Evolutionary conservation across 1,140 invertebrate genomes (phyloP).

Genomic region (Drosophila grimshawi): DNA sequence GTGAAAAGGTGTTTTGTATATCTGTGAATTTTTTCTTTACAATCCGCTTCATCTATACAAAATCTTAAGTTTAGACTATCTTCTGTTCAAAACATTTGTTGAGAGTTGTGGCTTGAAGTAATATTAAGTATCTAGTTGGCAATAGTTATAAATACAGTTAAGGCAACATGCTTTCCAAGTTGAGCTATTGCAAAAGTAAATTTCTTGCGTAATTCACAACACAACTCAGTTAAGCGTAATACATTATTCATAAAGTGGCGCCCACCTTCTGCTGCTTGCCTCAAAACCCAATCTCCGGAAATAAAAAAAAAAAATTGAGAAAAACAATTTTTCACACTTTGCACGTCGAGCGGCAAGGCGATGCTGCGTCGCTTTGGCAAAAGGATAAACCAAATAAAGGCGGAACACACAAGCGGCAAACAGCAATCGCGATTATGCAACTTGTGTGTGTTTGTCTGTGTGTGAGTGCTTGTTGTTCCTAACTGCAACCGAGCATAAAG

Average conservation of each 20-base stretch:
- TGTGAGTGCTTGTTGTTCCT: slow-evolving; percentile 15
- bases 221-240: slow-evolving; percentile 58
- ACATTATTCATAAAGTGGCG: slow-evolving; percentile 63
- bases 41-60: too few species aligned
- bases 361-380: slow-evolving; percentile 13
- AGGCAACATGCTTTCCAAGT: slow-evolving; percentile 19
- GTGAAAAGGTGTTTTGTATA: too few species aligned
- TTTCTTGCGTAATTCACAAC: slow-evolving; percentile 49
- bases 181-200: slow-evolving; percentile 61
- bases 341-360: slow-evolving; percentile 57
- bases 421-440: slow-evolving; percentile 48
- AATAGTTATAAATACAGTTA: slow-evolving; percentile 18
- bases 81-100: too few species aligned
- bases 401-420: slow-evolving; percentile 41
- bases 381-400: slow-evolving; percentile 52
- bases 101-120: not conserved
- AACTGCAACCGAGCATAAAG: slow-evolving; percentile 48
- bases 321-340: slow-evolving; percentile 68
- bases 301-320: slow-evolving; percentile 30
- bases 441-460: slow-evolving; percentile 17
- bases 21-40: too few species aligned
- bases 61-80: too few species aligned
- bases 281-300: slow-evolving; percentile 33
- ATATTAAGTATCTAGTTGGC: slow-evolving; percentile 1
- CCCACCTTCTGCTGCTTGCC: slow-evolving; percentile 2